Percentiles rank a stretch among this genome's conserved stretches.
These are phyloP conservation scores for Brienomyrus brachyistius DNA, from an alignment of 2,113 vertebrate genomes.

Conservation along the genomic window DNA sequence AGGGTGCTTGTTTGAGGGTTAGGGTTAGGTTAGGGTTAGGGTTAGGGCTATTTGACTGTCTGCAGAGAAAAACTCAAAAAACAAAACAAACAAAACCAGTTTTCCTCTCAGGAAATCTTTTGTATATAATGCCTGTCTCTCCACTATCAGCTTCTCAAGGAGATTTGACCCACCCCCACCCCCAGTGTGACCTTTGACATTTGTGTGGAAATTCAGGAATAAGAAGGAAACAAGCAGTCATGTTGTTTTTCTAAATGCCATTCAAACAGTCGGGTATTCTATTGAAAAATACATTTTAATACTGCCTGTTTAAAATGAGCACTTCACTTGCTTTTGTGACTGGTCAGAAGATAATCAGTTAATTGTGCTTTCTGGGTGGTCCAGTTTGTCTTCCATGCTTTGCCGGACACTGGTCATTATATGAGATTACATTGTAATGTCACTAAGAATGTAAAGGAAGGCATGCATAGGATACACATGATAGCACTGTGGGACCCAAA, in stretches of 20 bases:
- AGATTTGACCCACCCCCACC: background rate
- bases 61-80: background rate
- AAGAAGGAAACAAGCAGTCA: slow-evolving; percentile 28
- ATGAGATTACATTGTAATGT: background rate
- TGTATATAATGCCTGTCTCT: slow-evolving; percentile 9
- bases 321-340: background rate
- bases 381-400: background rate
- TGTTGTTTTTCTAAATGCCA: slow-evolving; percentile 24
- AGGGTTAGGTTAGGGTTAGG: too few relatives aligned
- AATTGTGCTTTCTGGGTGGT: background rate
- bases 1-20: background rate
- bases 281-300: background rate
- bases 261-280: slow-evolving; percentile 28
- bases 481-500: background rate
- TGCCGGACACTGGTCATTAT: background rate
- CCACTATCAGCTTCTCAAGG: slow-evolving; percentile 23
- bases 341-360: background rate
- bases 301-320: background rate
- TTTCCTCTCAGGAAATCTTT: slow-evolving; percentile 28
- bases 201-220: slow-evolving; percentile 1
- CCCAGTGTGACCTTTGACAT: background rate
- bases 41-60: background rate
- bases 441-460: background rate
- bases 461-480: background rate
- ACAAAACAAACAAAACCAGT: background rate